Percentiles rank a stretch among this genome's conserved stretches.
These are phyloP conservation scores for Gryon sp. DNA, from an alignment of 1,140 invertebrate genomes.

Conservation along the genomic window DNA sequence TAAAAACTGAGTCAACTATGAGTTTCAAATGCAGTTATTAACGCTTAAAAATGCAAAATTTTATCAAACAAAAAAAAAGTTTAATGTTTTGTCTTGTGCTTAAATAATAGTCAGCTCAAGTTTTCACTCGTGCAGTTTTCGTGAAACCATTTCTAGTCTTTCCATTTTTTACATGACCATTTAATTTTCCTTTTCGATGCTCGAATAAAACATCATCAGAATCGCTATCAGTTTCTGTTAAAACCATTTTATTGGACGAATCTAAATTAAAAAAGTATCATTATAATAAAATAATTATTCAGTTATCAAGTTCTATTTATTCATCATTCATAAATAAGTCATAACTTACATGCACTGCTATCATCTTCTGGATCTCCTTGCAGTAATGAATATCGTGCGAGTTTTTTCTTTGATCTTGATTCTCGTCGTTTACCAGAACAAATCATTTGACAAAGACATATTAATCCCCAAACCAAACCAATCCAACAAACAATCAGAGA, in stretches of 20 bases:
- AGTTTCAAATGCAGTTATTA: too few species aligned
- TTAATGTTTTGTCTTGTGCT: not conserved
- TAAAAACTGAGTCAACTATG: too few species aligned
- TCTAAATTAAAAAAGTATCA: slow-evolving; percentile 67
- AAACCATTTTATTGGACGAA: slow-evolving; percentile 74
- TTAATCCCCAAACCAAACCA: slow-evolving; percentile 85
- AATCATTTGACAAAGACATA: slow-evolving; percentile 84
- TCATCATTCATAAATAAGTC: too few species aligned
- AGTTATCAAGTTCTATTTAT: too few species aligned
- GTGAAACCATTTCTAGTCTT: slow-evolving; percentile 74
- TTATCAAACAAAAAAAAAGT: not conserved
- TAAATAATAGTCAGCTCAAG: slow-evolving; percentile 59
- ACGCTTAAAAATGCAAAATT: too few species aligned
- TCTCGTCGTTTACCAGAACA: slow-evolving; percentile 77
- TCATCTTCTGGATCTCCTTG: slow-evolving; percentile 76
- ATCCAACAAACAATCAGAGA: slow-evolving; percentile 83
- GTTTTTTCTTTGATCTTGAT: slow-evolving; percentile 74
- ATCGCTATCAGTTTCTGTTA: slow-evolving; percentile 76
- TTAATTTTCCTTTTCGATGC: slow-evolving; percentile 72
- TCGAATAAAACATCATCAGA: slow-evolving; percentile 78
- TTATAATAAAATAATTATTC: slow-evolving; percentile 7
- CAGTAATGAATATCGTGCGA: slow-evolving; percentile 74
- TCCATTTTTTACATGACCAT: slow-evolving; percentile 69
- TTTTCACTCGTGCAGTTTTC: slow-evolving; percentile 71
- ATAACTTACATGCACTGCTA: slow-evolving; percentile 68